Base-by-base conservation (phyloP, 2,113 vertebrate genomes). In the Pseudopipra pipra region DNA sequence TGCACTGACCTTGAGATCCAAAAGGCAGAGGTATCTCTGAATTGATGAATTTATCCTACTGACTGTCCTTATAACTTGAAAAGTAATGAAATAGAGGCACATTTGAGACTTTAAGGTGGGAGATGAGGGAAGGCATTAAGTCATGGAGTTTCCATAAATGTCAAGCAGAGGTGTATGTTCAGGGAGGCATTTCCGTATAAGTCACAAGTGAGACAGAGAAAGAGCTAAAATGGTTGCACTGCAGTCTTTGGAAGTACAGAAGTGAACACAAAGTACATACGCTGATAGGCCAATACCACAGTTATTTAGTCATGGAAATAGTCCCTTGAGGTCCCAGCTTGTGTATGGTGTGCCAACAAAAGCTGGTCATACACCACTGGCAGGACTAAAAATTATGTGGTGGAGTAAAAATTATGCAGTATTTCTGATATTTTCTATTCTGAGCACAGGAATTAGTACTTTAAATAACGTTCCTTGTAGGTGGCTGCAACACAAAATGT, bases 381-480 rank as follows among this genome's bases (percentile, higher is more conserved):
- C 83, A 80, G 82, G 55, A 90, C 61, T 67, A 90, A 41, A 41
- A 41, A 41, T 41, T 41, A 41, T 41, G 39, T 41, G 39, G 39
- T 41, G 82, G 55, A 90, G 65, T 68, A 90, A 92, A 93, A 93
- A 81, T 78, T 86, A 65, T 70, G 68, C 1, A 18, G 41, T 79
- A 89, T 93, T 95, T 91, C 74, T 55, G 35, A 72, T 30, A 65
- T 96, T 94, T 95, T 83, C 90, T 96, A 97, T 96, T 96, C 59
- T 90, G 84, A 95, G 93, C 54, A 54, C 44, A 75, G 72, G 82
- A 92, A 75, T 93, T 68, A 74, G 47, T 46, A 31, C 76, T 86
- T 90, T 84, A 94, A 96, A 88, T 96, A 87, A 70, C 28, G 13
- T 39, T 83, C 35, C 19, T 7, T 65, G 30, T 54, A 72, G 88